phyloP scores from a whole-genome alignment of 2,113 vertebrate genomes.

The Lepus europaeus region DNA sequence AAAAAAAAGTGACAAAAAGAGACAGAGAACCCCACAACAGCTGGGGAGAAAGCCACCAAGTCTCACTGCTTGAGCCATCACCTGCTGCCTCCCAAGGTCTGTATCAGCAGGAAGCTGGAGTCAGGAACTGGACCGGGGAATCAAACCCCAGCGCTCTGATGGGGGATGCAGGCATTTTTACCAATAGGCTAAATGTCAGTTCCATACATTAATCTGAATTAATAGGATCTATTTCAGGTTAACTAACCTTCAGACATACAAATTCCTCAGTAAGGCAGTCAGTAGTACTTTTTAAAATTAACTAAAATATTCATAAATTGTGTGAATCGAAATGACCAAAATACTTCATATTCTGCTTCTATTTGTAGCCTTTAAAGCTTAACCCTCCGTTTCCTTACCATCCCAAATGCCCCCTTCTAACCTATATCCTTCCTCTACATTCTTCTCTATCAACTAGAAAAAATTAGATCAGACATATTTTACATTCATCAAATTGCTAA shows the following conservation, averaged over 20 bases:
- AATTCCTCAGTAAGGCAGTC: conserved; percentile 64
- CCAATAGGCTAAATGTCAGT: too few relatives aligned
- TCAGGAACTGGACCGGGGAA: too few relatives aligned
- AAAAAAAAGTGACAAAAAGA: too few relatives aligned
- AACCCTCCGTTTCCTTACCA: conserved; percentile 1
- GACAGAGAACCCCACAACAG: too few relatives aligned
- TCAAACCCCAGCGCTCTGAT: too few relatives aligned
- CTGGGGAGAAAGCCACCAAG: too few relatives aligned
- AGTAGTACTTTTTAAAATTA: conserved; percentile 67
- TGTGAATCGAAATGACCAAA: conserved; percentile 51
- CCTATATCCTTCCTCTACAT: conserved; percentile 19
- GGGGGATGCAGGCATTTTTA: too few relatives aligned
- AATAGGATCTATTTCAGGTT: conserved; percentile 62
- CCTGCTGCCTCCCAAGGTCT: too few relatives aligned
- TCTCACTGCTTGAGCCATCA: too few relatives aligned
- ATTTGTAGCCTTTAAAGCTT: conserved; percentile 51
- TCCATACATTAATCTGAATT: conserved; percentile 53
- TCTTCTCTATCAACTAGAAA: conserved; percentile 14
- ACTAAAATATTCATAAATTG: conserved; percentile 71
- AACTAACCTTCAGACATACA: conserved; percentile 67
- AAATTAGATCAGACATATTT: not conserved
- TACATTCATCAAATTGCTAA: not conserved
- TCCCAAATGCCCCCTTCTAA: not conserved
- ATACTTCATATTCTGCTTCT: conserved; percentile 44
- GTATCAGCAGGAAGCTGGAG: too few relatives aligned